Percentiles rank a stretch among this genome's conserved stretches.
phyloP scores from a whole-genome alignment of 2,888 invertebrate genomes.

The Anticlea derivata region DNA sequence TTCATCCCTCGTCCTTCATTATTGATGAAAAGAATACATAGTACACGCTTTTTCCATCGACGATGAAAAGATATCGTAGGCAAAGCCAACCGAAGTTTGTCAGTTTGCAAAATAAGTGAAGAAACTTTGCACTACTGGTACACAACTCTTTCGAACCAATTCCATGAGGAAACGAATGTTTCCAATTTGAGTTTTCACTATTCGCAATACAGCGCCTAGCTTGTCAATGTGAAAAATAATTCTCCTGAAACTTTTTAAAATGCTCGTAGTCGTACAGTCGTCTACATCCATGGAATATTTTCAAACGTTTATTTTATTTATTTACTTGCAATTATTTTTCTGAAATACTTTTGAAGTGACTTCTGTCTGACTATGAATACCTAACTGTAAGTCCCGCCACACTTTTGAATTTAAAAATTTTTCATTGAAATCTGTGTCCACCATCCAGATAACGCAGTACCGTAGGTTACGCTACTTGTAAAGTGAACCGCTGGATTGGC shows the following conservation, averaged over 20 bases:
- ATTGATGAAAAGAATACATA: constrained; percentile 16
- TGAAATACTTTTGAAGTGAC: too few relatives aligned
- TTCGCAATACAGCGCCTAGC: neutral
- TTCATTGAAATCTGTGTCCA: neutral
- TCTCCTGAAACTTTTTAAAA: constrained; percentile 2
- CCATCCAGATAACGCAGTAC: too few relatives aligned
- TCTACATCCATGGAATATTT: neutral
- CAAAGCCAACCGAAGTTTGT: too few relatives aligned
- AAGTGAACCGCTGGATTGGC: too few relatives aligned
- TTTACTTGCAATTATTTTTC: neutral
- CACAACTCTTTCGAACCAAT: neutral
- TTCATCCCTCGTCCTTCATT: constrained; percentile 21
- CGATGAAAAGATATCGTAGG: neutral
- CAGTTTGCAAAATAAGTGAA: neutral
- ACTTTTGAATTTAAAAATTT: too few relatives aligned
- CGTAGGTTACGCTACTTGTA: too few relatives aligned
- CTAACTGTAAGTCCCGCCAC: neutral
- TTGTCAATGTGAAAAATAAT: neutral
- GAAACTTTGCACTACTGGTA: neutral
- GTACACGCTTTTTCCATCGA: too few relatives aligned
- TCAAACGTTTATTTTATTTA: neutral
- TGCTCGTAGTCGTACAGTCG: neutral
- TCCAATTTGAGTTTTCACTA: constrained; percentile 16
- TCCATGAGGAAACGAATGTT: constrained; percentile 8
- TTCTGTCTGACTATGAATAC: neutral